These are phyloP conservation scores for Drosophila ercepeae DNA, from an alignment of 1,140 invertebrate genomes.

Conservation along the genomic window DNA sequence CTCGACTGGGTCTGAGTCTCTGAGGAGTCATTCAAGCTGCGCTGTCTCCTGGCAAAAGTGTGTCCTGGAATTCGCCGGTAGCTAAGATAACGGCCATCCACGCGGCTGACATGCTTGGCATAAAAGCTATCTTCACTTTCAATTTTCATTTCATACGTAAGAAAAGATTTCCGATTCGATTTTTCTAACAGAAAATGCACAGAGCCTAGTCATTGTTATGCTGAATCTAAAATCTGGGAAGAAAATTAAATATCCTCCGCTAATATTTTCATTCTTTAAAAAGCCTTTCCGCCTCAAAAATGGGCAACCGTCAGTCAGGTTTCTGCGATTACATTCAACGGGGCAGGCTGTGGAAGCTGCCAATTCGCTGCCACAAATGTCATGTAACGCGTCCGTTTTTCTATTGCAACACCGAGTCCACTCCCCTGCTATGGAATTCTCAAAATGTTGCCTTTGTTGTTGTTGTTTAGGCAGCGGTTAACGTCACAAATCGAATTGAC, in stretches of 20 bases:
- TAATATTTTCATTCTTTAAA: background rate
- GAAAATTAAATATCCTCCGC: background rate
- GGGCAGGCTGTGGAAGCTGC: constrained; percentile 51
- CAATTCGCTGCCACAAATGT: constrained; percentile 77
- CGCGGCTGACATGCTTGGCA: background rate
- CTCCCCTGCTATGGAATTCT: background rate
- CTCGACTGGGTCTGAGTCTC: background rate
- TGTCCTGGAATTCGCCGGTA: background rate
- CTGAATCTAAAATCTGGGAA: background rate
- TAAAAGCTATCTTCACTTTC: background rate
- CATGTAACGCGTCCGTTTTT: constrained; percentile 75
- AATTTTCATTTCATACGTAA: constrained; percentile 12
- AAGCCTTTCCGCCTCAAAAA: background rate
- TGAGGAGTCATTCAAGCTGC: background rate
- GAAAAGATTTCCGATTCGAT: background rate
- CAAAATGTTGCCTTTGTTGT: constrained; percentile 43
- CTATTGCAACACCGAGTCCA: constrained; percentile 61
- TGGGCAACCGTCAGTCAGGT: constrained; percentile 34
- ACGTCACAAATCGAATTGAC: constrained; percentile 79
- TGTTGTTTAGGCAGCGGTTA: constrained; percentile 77
- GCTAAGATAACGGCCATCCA: background rate
- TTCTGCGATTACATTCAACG: constrained; percentile 29
- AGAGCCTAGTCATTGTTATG: background rate
- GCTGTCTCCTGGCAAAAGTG: background rate
- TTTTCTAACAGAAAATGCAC: background rate